Percentiles rank a stretch among this genome's conserved stretches.
phyloP scores from a whole-genome alignment of 2,113 vertebrate genomes.

The Bolborhynchus lineola region DNA sequence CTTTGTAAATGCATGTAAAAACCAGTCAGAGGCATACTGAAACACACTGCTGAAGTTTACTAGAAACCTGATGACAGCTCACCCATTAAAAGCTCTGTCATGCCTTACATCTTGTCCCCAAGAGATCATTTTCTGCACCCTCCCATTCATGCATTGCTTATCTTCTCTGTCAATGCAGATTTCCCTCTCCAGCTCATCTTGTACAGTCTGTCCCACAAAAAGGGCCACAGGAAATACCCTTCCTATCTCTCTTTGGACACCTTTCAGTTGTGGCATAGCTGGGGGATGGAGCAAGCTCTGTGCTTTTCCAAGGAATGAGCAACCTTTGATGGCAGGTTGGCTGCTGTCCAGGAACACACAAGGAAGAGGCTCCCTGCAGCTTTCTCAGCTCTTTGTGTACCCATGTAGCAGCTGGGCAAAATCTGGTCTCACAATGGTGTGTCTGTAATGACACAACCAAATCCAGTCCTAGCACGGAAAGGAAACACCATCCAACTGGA shows the following conservation, averaged over 20 bases:
- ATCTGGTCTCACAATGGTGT: constrained; percentile 53
- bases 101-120: neutral
- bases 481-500: constrained; percentile 22
- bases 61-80: neutral
- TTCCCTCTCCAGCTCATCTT: neutral
- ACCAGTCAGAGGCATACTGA: neutral
- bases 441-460: constrained; percentile 45
- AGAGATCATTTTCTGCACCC: neutral
- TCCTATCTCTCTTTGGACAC: neutral
- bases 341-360: constrained; percentile 6
- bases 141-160: neutral
- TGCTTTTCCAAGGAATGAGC: constrained; percentile 26
- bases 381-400: constrained; percentile 51
- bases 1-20: constrained; percentile 15
- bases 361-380: constrained; percentile 47
- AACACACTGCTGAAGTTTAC: neutral
- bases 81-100: neutral
- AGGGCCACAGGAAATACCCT: neutral
- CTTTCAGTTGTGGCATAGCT: neutral
- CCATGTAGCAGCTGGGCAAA: constrained; percentile 49
- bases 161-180: neutral
- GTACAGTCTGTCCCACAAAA: neutral
- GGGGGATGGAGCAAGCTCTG: neutral
- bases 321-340: constrained; percentile 51
- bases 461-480: neutral